Evolutionary conservation across 2,797 vertebrate species (phyloP).

Genomic region (Phrynocephalus vlangalii): DNA sequence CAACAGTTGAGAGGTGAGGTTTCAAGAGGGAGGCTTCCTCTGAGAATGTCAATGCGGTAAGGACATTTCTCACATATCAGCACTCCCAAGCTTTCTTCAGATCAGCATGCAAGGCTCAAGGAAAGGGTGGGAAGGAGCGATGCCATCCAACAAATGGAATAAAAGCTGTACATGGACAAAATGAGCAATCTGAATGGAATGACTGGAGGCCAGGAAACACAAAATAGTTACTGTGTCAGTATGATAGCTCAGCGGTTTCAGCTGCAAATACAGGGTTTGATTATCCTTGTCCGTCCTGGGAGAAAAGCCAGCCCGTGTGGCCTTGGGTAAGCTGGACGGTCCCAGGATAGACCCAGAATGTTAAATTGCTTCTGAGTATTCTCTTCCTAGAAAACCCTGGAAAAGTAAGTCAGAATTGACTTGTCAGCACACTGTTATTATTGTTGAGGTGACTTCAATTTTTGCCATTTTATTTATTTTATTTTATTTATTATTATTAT

Average conservation of each 20-base stretch:
- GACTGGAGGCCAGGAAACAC: conserved; percentile 53
- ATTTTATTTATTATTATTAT: too few species aligned
- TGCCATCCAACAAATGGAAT: conserved; percentile 66
- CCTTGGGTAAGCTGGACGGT: too few species aligned
- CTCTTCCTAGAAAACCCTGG: too few species aligned
- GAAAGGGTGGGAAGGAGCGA: conserved; percentile 59
- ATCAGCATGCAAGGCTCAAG: conserved; percentile 72
- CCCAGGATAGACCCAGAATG: too few species aligned
- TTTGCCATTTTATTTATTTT: too few species aligned
- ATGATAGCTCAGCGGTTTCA: conserved; percentile 31
- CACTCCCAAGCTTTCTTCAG: conserved; percentile 72
- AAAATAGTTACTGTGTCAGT: conserved; percentile 62
- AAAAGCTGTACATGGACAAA: conserved; percentile 64
- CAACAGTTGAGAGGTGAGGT: conserved; percentile 62
- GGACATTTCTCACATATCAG: conserved; percentile 69
- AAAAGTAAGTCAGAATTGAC: too few species aligned
- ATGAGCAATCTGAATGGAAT: conserved; percentile 62
- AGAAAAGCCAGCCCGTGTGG: too few species aligned
- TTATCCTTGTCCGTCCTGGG: too few species aligned
- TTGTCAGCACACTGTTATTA: too few species aligned
- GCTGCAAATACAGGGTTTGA: background rate
- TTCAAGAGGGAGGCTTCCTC: conserved; percentile 65
- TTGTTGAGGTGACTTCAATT: too few species aligned
- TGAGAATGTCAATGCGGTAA: conserved; percentile 70
- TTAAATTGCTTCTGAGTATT: too few species aligned